Percentiles rank a stretch among this genome's conserved stretches.
These are phyloP conservation scores for Drosophila mimetica DNA, from an alignment of 2,888 invertebrate genomes.

Conservation along the genomic window DNA sequence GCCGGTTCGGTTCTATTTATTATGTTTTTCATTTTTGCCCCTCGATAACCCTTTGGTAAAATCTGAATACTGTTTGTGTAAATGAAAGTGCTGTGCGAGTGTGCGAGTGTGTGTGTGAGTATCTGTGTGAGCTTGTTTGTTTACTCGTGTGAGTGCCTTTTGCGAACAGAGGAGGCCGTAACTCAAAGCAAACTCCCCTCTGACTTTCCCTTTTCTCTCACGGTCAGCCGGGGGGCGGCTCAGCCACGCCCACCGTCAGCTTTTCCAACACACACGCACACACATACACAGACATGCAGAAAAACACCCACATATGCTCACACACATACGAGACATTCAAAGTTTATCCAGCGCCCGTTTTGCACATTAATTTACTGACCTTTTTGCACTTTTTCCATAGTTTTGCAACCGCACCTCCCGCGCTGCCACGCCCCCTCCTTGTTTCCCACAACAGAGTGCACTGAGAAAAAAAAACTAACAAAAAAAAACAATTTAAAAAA, in stretches of 20 bases:
- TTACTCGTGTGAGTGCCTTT: constrained; percentile 27
- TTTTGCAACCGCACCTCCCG: constrained; percentile 44
- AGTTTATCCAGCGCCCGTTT: constrained; percentile 61
- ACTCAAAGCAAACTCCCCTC: constrained; percentile 48
- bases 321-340: constrained; percentile 40
- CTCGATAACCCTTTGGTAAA: constrained; percentile 40
- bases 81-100: constrained; percentile 50
- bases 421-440: not conserved
- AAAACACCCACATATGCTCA: constrained; percentile 9
- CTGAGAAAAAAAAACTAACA: not conserved
- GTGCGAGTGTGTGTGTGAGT: constrained; percentile 8
- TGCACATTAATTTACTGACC: constrained; percentile 77
- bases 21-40: constrained; percentile 4
- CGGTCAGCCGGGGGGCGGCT: constrained; percentile 1
- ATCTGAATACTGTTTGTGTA: constrained; percentile 36
- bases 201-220: constrained; percentile 4
- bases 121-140: constrained; percentile 19
- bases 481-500: not conserved
- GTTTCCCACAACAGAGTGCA: not conserved
- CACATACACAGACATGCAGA: constrained; percentile 5
- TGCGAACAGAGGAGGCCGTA: constrained; percentile 23
- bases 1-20: not conserved
- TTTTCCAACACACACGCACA: constrained; percentile 8
- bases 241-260: constrained; percentile 12
- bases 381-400: constrained; percentile 66